Evolutionary conservation across 1,140 invertebrate genomes (phyloP).

Genomic region (Neuroterus valhalla): DNA sequence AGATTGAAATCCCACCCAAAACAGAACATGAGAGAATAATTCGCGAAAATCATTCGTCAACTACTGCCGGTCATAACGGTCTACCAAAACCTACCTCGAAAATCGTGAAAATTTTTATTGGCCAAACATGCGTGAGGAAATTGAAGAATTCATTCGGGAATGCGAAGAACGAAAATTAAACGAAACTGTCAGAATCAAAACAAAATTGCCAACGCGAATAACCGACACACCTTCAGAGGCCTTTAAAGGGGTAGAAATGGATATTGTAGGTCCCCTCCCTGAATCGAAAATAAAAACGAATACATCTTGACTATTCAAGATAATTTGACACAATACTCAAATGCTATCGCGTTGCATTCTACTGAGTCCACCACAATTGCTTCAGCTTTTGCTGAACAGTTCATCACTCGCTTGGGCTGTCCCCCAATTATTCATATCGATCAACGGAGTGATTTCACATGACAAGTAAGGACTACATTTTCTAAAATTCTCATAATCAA

Average conservation of each 20-base stretch:
- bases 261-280: conserved; percentile 55
- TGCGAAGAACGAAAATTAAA: conserved; percentile 42
- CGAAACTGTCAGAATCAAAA: conserved; percentile 40
- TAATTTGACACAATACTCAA: too few species aligned
- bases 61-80: conserved; percentile 43
- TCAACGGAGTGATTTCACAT: conserved; percentile 55
- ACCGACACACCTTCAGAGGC: too few species aligned
- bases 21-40: neutral
- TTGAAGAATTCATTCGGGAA: conserved; percentile 40
- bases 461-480: conserved; percentile 34
- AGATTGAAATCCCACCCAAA: neutral
- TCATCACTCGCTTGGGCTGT: too few species aligned
- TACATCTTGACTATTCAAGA: too few species aligned
- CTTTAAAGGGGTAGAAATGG: too few species aligned
- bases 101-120: conserved; percentile 38
- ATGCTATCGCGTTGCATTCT: too few species aligned
- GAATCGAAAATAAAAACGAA: too few species aligned
- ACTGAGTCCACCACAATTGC: too few species aligned
- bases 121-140: too few species aligned
- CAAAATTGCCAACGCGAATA: conserved; percentile 45
- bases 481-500: conserved; percentile 15
- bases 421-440: conserved; percentile 39
- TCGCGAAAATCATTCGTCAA: conserved; percentile 26
- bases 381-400: too few species aligned
- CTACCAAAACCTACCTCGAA: too few species aligned